phyloP scores from a whole-genome alignment of 2,113 vertebrate species.

The Scomber scombrus region DNA sequence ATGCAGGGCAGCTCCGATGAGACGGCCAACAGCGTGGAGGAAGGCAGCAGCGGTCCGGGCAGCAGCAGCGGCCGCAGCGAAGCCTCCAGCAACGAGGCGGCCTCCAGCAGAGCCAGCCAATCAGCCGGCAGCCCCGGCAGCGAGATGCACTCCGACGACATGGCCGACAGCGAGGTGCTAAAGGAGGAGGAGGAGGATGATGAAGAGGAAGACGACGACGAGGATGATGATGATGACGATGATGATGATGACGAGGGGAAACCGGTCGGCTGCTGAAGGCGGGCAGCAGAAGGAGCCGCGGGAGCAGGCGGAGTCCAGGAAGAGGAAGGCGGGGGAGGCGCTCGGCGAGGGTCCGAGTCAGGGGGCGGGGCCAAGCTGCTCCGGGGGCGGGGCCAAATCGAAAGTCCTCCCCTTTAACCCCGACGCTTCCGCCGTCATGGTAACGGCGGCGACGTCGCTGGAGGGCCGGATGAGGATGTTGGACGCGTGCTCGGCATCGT shows the following conservation, averaged over 20 bases:
- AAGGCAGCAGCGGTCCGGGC: constrained; percentile 96
- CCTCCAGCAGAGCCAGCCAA: constrained; percentile 95
- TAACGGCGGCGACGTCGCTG: constrained; percentile 74
- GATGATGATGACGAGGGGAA: constrained; percentile 89
- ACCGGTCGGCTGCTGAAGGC: constrained; percentile 79
- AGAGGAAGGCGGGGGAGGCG: constrained; percentile 89
- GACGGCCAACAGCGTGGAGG: constrained; percentile 98
- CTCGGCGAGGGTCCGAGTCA: constrained; percentile 88
- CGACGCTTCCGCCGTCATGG: constrained; percentile 82
- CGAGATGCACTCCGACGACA: constrained; percentile 96
- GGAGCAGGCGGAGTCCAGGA: constrained; percentile 87
- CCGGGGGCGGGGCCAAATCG: constrained; percentile 76
- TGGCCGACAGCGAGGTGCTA: constrained; percentile 95
- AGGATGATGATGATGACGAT: constrained; percentile 87
- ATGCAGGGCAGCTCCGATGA: constrained; percentile 99
- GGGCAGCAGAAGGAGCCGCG: constrained; percentile 87
- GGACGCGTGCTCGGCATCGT: constrained; percentile 86
- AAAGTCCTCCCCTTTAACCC: constrained; percentile 90
- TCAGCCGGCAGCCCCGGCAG: constrained; percentile 97
- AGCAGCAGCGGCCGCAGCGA: constrained; percentile 97
- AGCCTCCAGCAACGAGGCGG: constrained; percentile 96
- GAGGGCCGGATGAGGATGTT: constrained; percentile 92
- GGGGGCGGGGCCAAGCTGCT: constrained; percentile 69
- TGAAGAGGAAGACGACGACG: constrained; percentile 88
- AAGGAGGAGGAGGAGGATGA: constrained; percentile 98